phyloP scores from a whole-genome alignment of 2,888 invertebrate species.

The Parapristionchus giblindavisi region DNA sequence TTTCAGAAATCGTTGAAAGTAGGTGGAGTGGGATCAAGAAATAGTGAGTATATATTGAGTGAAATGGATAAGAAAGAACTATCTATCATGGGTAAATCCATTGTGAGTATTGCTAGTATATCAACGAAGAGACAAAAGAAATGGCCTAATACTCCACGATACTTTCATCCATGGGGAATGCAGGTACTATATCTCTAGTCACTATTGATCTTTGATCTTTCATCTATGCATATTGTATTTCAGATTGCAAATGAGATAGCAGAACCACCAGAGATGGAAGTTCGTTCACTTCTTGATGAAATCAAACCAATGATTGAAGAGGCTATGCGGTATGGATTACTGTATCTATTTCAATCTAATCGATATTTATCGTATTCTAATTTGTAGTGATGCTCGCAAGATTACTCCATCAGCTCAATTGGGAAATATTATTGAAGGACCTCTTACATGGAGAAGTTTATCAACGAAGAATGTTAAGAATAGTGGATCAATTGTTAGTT shows the following conservation, averaged over 20 bases:
- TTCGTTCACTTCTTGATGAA: slow-evolving; percentile 37
- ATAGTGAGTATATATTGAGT: slow-evolving; percentile 52
- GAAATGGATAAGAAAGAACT: slow-evolving; percentile 57
- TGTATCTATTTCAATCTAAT: neutral
- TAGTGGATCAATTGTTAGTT: neutral
- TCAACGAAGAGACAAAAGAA: neutral
- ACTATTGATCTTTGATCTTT: no score
- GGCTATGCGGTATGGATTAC: slow-evolving; percentile 19
- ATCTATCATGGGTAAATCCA: slow-evolving; percentile 50
- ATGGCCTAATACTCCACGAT: slow-evolving; percentile 27
- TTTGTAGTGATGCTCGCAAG: slow-evolving; percentile 24
- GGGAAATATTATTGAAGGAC: slow-evolving; percentile 85
- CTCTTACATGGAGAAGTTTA: slow-evolving; percentile 97
- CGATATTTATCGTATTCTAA: neutral
- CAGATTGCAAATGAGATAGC: slow-evolving; percentile 57
- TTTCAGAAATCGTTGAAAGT: neutral
- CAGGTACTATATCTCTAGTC: no score
- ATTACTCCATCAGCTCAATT: neutral
- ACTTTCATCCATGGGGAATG: slow-evolving; percentile 64
- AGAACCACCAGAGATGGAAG: slow-evolving; percentile 50
- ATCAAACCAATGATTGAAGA: slow-evolving; percentile 31
- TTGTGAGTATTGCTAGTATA: slow-evolving; percentile 41
- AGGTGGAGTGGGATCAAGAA: slow-evolving; percentile 2
- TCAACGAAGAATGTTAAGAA: slow-evolving; percentile 76
- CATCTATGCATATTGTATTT: slow-evolving; percentile 35